Conservation (phyloP, 2,888 invertebrate genomes). For the Meloe dianella region DNA sequence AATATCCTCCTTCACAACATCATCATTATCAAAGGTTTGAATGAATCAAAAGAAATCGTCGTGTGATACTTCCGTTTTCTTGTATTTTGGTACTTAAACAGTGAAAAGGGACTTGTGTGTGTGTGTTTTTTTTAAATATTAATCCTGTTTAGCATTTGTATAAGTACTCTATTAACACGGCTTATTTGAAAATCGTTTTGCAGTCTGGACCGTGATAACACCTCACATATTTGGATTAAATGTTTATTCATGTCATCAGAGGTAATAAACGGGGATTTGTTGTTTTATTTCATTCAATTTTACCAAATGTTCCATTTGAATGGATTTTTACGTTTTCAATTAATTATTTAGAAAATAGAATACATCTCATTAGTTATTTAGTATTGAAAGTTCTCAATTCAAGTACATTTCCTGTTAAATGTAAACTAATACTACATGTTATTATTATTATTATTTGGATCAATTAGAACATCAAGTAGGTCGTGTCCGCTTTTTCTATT, state of each 20-base stretch:
- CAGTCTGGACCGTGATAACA: slow-evolving; percentile 16
- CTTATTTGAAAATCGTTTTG: slow-evolving; percentile 4
- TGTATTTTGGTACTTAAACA: neutral
- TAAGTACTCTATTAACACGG: neutral
- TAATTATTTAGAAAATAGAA: neutral
- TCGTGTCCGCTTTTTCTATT: neutral
- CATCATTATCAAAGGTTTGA: neutral
- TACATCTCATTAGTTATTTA: neutral
- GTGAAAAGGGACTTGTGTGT: neutral
- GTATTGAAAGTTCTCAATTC: neutral
- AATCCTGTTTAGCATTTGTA: slow-evolving; percentile 5
- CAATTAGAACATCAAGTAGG: neutral
- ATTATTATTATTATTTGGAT: neutral
- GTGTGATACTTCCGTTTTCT: slow-evolving; percentile 4
- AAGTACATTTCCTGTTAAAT: neutral
- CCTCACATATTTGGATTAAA: slow-evolving; percentile 14
- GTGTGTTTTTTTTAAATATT: too few relatives aligned
- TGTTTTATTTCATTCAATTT: neutral
- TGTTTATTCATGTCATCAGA: neutral
- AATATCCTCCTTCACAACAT: neutral
- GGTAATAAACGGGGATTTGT: neutral
- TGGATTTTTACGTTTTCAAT: neutral
- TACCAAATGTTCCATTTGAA: neutral
- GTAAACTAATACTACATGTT: neutral
- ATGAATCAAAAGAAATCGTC: neutral